These are phyloP conservation scores for Picus viridis DNA, from an alignment of 2,797 vertebrate species.

Conservation along the genomic window DNA sequence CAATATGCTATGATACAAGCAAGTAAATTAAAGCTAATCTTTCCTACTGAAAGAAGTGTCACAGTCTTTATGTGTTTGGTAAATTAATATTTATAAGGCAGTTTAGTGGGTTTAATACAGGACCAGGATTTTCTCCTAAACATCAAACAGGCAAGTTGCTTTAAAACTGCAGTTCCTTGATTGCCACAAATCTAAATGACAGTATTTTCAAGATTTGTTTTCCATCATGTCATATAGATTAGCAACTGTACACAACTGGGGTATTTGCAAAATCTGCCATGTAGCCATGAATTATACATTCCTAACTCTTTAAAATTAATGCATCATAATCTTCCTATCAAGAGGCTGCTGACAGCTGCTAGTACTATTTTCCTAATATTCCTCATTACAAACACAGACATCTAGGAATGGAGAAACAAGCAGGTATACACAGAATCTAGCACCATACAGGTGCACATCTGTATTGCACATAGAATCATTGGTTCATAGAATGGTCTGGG, in stretches of 20 bases:
- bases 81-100: constrained; percentile 34
- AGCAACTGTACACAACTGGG: constrained; percentile 35
- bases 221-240: constrained; percentile 46
- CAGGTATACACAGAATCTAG: not conserved
- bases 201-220: constrained; percentile 48
- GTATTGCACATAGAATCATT: too few species aligned
- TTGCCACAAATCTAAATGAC: constrained; percentile 27
- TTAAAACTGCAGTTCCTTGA: constrained; percentile 18
- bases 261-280: constrained; percentile 39
- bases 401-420: not conserved
- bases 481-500: too few species aligned
- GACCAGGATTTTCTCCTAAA: constrained; percentile 29
- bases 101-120: constrained; percentile 36
- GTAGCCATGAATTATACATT: constrained; percentile 51
- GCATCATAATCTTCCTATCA: constrained; percentile 24
- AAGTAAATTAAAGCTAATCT: constrained; percentile 35
- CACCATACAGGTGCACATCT: not conserved
- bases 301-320: constrained; percentile 42
- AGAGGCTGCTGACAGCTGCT: not conserved
- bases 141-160: constrained; percentile 4
- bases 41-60: constrained; percentile 3
- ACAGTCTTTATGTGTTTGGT: not conserved
- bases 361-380: not conserved
- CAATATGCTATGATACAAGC: not conserved
- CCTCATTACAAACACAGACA: not conserved